Conservation (phyloP, 2,113 vertebrate species). For the Brevimyrus niger region DNA sequence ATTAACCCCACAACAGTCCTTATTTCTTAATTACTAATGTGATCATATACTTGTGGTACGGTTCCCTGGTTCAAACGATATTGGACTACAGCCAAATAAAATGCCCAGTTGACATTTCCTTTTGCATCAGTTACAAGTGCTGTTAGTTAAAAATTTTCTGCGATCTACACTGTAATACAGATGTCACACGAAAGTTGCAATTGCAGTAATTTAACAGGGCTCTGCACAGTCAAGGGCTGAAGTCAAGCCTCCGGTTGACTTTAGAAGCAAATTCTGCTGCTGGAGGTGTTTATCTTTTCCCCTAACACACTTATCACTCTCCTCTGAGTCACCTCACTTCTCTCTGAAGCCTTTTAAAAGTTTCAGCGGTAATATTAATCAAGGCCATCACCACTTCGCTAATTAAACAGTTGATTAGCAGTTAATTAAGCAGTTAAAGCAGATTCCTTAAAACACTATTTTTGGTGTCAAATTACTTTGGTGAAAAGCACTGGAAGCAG, state of each 20-base stretch:
- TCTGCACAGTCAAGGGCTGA: not conserved
- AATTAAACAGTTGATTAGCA: constrained; percentile 3
- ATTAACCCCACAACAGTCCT: not conserved
- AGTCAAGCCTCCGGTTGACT: not conserved
- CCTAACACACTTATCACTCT: not conserved
- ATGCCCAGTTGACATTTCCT: not conserved
- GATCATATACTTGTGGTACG: not conserved
- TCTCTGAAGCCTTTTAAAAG: constrained; percentile 15
- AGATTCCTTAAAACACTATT: not conserved
- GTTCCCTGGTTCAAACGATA: not conserved
- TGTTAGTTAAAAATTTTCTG: not conserved
- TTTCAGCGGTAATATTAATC: not conserved
- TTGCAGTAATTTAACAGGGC: not conserved
- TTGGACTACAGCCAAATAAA: not conserved
- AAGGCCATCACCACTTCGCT: not conserved
- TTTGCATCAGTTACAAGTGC: not conserved
- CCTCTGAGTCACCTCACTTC: constrained; percentile 3
- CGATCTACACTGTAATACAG: not conserved
- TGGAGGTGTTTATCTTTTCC: not conserved
- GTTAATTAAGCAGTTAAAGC: not conserved
- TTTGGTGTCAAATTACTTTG: not conserved
- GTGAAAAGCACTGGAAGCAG: not conserved
- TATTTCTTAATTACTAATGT: not conserved
- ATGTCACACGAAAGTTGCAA: not conserved
- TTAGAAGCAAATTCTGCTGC: not conserved